Evolutionary conservation across 2,888 invertebrate genomes (phyloP).

Genomic region (Melanostoma mellinum): DNA sequence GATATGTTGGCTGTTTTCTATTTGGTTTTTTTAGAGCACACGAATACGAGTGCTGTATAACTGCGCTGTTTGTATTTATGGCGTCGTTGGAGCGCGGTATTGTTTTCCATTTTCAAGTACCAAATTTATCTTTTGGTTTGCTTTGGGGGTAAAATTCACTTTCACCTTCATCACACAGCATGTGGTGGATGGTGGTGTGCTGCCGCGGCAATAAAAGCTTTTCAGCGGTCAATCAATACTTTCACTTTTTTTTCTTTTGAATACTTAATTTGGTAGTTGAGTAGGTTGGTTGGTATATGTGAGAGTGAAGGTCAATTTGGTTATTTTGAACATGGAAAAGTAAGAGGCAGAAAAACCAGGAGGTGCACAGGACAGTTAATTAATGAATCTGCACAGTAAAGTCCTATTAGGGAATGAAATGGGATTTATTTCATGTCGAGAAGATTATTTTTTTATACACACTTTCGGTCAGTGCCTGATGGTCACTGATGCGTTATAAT

Average conservation of each 20-base stretch:
- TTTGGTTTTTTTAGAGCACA: not conserved
- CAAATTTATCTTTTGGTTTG: constrained; percentile 53
- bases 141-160: constrained; percentile 34
- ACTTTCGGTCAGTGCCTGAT: too few species aligned
- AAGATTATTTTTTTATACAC: too few species aligned
- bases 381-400: too few species aligned
- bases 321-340: too few species aligned
- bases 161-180: constrained; percentile 34
- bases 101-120: constrained; percentile 42
- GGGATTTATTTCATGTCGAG: too few species aligned
- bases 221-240: constrained; percentile 26
- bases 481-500: too few species aligned
- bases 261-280: constrained; percentile 13
- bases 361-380: too few species aligned
- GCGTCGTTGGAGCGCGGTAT: constrained; percentile 23
- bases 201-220: not conserved
- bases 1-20: constrained; percentile 18
- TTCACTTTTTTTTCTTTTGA: constrained; percentile 29
- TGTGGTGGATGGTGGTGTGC: too few species aligned
- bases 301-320: constrained; percentile 19
- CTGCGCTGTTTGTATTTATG: constrained; percentile 14
- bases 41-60: too few species aligned
- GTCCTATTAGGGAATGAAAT: too few species aligned
- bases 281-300: not conserved
- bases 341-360: too few species aligned